Evolutionary conservation across 2,888 invertebrate species (phyloP), one percentile per base, ranked within the genome.

Genomic region (Lithophane semibrunnea): DNA sequence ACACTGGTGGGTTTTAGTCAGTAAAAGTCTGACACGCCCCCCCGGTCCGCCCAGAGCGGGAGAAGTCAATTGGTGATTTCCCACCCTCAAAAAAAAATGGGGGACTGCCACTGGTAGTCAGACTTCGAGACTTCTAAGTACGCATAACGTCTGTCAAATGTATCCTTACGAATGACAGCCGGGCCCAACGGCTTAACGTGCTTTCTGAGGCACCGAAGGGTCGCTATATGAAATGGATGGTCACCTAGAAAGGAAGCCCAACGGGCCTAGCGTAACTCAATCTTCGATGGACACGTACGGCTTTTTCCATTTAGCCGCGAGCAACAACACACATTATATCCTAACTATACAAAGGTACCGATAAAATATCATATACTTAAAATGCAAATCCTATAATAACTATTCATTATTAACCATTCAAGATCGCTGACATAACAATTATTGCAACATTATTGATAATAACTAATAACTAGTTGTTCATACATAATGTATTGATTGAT

Each of bases 401-500:
- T 44, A 12, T 54, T 52, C 5, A 52, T 52, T 64, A 68, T 3
- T 21, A 13, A 47, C 18, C 18, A n/a, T 67, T 58, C 54, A 68
- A 84, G 80, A 79, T 47, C 12, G 29, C 37, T 72, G 47, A 67
- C 52, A 21, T 49, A 60, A 52, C 44, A 64, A 58, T 77, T 56
- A 65, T 60, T 73, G 79, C 67, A 44, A 68, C 80, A 80, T 73
- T 60, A 58, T 81, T 29, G 47, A 5, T 29, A 9, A 16, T 49
- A 24, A 75, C 52, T 47, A 70, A 70, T 63, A 63, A 60, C 80
- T 37, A 47, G 70, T 16, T 72, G 42, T 21, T 58, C 58, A 66
- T 61, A 52, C 54, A 79, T 81, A 54, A 83, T 64, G 54, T 60
- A 67, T 67, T 71, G 56, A 63, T 69, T 49, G 29, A 65, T 65